phyloP scores from a whole-genome alignment of 2,113 vertebrate genomes.

The Nettapus auritus region DNA sequence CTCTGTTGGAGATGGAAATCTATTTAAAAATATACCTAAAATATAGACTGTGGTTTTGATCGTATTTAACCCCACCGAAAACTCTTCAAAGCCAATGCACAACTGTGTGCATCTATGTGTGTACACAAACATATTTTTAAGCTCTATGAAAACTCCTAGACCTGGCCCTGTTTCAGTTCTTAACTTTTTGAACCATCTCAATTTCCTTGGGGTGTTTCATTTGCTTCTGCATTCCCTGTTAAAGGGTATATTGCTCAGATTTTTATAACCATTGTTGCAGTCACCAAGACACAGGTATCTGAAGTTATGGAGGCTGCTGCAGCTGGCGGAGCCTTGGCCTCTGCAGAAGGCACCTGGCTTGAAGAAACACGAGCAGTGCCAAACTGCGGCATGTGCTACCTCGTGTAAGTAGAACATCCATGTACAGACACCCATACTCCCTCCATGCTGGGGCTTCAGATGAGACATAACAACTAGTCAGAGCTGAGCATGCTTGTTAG shows the following conservation, averaged over 20 bases:
- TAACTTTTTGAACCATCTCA: background rate
- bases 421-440: background rate
- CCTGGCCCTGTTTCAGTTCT: background rate
- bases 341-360: background rate
- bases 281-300: background rate
- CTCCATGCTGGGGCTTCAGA: background rate
- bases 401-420: background rate
- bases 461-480: background rate
- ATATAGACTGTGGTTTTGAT: background rate
- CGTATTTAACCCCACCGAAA: background rate
- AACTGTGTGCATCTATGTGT: rapidly evolving
- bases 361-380: background rate
- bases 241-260: background rate
- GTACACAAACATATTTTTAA: background rate
- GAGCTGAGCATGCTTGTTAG: background rate
- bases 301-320: rapidly evolving
- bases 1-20: background rate
- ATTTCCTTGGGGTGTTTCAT: background rate
- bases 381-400: background rate
- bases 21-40: background rate
- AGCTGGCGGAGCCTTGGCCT: background rate
- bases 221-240: background rate
- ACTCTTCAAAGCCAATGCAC: background rate
- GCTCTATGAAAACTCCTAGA: background rate
- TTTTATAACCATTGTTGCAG: background rate